These are phyloP conservation scores for Nephrotoma appendiculata DNA, from an alignment of 2,888 invertebrate species.

Conservation along the genomic window DNA sequence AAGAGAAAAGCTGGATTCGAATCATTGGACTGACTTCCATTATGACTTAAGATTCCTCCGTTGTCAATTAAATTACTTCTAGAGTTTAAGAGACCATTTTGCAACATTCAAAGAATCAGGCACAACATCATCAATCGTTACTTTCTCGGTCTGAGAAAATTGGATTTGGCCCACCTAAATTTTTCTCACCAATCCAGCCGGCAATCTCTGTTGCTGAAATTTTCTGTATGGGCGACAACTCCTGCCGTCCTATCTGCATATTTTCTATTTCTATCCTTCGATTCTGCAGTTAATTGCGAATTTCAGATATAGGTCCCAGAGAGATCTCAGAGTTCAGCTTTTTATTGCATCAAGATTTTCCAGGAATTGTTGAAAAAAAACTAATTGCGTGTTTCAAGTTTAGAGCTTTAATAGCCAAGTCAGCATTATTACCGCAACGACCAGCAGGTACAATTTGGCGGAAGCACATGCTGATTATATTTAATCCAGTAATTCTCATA, in stretches of 20 bases:
- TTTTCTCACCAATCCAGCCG: background rate
- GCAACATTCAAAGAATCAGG: background rate
- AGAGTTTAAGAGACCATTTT: too few species aligned
- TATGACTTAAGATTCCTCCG: too few species aligned
- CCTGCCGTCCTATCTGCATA: background rate
- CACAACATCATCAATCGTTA: background rate
- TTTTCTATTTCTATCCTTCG: background rate
- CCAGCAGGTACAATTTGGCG: constrained; percentile 10
- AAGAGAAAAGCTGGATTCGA: too few species aligned
- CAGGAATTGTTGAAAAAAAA: background rate
- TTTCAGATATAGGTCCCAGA: background rate
- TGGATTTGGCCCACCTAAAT: background rate
- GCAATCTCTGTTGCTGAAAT: background rate
- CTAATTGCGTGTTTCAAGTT: background rate
- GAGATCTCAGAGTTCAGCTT: background rate
- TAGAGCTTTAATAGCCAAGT: background rate
- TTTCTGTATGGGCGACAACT: background rate
- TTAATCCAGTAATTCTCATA: constrained; percentile 8
- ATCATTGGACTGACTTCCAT: too few species aligned
- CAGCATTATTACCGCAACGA: background rate
- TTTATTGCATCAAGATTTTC: background rate
- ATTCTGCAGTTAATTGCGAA: background rate
- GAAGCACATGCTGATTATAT: constrained; percentile 8
- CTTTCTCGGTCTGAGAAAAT: background rate
- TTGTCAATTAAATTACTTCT: too few species aligned